Percentiles rank a stretch among this genome's conserved stretches.
Conservation (phyloP, 2,888 invertebrate genomes). For the Drosophila kambysellisi region DNA sequence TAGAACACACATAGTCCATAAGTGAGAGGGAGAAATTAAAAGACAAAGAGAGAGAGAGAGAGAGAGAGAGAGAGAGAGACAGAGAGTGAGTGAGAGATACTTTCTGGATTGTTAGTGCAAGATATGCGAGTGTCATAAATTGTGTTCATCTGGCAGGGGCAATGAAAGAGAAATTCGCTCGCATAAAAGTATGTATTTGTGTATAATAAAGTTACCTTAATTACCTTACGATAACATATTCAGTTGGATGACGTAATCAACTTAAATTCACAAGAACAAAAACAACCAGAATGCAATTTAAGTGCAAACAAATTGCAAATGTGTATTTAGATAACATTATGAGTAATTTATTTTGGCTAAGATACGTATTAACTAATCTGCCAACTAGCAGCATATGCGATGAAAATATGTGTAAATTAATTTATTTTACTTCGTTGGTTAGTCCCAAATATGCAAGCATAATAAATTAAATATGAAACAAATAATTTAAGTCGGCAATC, state of each 20-base stretch:
- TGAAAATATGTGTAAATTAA: background rate
- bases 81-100: slow-evolving; percentile 3
- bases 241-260: slow-evolving; percentile 45
- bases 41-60: background rate
- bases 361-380: slow-evolving; percentile 2
- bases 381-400: background rate
- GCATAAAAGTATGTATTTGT: slow-evolving; percentile 16
- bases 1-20: slow-evolving; percentile 10
- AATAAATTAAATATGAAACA: background rate
- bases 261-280: slow-evolving; percentile 5
- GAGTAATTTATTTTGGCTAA: background rate
- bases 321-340: background rate
- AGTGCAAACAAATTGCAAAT: slow-evolving; percentile 12
- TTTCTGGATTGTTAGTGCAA: slow-evolving; percentile 40
- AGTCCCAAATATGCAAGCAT: background rate
- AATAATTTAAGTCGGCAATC: background rate
- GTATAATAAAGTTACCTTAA: slow-evolving; percentile 57
- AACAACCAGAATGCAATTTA: slow-evolving; percentile 3
- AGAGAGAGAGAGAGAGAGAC: background rate
- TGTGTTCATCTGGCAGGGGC: slow-evolving; percentile 49
- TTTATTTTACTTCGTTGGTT: background rate
- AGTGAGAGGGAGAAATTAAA: background rate
- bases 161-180: slow-evolving; percentile 4
- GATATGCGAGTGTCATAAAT: slow-evolving; percentile 60
- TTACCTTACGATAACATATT: slow-evolving; percentile 54